Conservation (phyloP, 2,797 vertebrate species). For the Cygnus olor region DNA sequence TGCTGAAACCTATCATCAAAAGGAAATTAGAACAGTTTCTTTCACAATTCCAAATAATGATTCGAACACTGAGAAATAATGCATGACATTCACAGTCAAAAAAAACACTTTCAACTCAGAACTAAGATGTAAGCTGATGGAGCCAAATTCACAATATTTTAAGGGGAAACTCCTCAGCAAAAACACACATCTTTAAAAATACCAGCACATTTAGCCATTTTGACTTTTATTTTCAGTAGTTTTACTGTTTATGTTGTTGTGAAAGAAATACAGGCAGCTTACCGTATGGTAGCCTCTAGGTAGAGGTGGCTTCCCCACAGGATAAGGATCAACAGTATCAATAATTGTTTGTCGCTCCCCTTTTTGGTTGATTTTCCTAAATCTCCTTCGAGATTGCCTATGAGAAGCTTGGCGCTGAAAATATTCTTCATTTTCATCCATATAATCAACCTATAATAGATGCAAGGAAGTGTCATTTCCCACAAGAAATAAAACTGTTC, state of each 20-base stretch:
- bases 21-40: not conserved
- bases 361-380: slow-evolving; percentile 99
- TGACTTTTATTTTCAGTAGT: not conserved
- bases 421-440: slow-evolving; percentile 99
- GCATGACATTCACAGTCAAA: not conserved
- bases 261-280: slow-evolving; percentile 70
- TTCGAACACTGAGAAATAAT: not conserved
- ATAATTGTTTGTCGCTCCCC: slow-evolving; percentile 98
- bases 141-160: not conserved
- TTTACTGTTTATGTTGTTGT: not conserved
- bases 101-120: not conserved
- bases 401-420: slow-evolving; percentile 98
- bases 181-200: not conserved
- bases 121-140: not conserved
- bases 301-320: slow-evolving; percentile 92
- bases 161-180: not conserved
- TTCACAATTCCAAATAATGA: not conserved
- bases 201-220: not conserved
- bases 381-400: slow-evolving; percentile 94
- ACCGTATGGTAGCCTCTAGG: slow-evolving; percentile 97
- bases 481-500: not conserved
- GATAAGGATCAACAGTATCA: slow-evolving; percentile 96
- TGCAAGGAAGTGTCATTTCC: not conserved
- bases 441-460: slow-evolving; percentile 94
- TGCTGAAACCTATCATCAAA: not conserved